Evolutionary conservation across 1,140 invertebrate genomes (phyloP), one percentile per base, ranked within the genome.

Genomic region (Eumaeus atala): DNA sequence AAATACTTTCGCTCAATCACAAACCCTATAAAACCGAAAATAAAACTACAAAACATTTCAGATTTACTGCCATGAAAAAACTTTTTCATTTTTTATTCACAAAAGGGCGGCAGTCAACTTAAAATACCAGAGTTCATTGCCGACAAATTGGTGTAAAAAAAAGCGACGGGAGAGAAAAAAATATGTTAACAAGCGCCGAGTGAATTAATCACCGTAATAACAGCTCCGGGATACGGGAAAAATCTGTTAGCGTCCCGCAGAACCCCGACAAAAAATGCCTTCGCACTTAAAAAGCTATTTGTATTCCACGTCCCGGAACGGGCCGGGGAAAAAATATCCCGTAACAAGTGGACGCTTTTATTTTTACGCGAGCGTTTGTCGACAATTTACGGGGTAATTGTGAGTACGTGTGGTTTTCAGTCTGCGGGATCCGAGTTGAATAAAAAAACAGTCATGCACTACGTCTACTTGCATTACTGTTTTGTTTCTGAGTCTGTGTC

Each of bases 141-240:
- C 21, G 48, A 56, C 18, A 42, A 49, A 52, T 55, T 55, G 18
- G 37, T 18, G 10, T 52, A 28, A 37, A 54, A 61, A 61, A 28
- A 28, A 28, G 2, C 21, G 21, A 57, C 47, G 52, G n/a, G n/a
- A 12, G 37, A 34, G 36, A 55, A 58, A 67, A 64, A 62, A 44
- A 58, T 52, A 55, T 56, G 62, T 64, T 59, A 64, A 59, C 62
- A 55, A 56, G 51, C 57, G 48, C 48, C 16, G 57, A 56, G 40
- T 54, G 52, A 59, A 54, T 61, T 64, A 61, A 61, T 61, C 59
- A 65, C 62, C 49, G 53, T 47, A 58, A 64, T 64, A 67, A 62
- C 63, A 51, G 49, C 48, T 33, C 47, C 54, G 61, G 58, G 54
- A 54, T 42, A 51, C 54, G 58, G 54, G 58, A 60, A 61, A 60